phyloP scores from a whole-genome alignment of 2,797 vertebrate genomes.

The Xenentodon cancila region DNA sequence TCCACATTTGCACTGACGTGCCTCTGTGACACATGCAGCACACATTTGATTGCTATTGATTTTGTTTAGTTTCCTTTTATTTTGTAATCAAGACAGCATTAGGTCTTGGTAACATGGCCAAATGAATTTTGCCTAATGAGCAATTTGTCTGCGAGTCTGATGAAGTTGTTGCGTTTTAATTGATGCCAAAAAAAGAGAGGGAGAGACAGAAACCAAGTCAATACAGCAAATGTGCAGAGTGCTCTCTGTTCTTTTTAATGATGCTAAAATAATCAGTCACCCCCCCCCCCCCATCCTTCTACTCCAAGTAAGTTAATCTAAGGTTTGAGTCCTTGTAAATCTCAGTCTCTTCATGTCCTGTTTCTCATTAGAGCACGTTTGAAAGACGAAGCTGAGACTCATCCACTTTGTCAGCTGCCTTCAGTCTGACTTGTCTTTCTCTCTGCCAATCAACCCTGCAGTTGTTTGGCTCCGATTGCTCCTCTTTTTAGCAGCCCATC shows the following conservation, averaged over 20 bases:
- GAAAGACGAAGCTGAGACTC: constrained; percentile 10
- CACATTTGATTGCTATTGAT: no score
- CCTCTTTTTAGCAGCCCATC: constrained; percentile 43
- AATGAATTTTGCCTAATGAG: constrained; percentile 22
- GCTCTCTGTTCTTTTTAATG: constrained; percentile 8
- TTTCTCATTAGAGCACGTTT: constrained; percentile 36
- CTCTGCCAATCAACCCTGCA: constrained; percentile 20
- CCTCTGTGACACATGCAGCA: no score
- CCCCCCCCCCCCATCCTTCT: no score
- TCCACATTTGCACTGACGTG: no score
- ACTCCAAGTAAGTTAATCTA: constrained; percentile 51
- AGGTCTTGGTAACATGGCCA: background rate
- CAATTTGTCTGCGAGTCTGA: constrained; percentile 13
- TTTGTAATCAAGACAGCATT: no score
- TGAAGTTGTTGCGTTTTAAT: constrained; percentile 7
- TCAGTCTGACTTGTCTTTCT: constrained; percentile 19
- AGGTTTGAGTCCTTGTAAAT: constrained; percentile 40
- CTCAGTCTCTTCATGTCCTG: constrained; percentile 31
- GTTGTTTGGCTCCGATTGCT: constrained; percentile 33
- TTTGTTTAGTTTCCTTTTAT: no score
- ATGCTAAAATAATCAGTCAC: constrained; percentile 9
- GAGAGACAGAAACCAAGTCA: constrained; percentile 17
- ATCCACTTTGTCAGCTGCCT: constrained; percentile 6
- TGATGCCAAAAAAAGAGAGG: background rate
- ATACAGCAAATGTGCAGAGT: background rate